Conservation (phyloP, 2,888 invertebrate genomes). For the Pharmacophagus antenor region DNA sequence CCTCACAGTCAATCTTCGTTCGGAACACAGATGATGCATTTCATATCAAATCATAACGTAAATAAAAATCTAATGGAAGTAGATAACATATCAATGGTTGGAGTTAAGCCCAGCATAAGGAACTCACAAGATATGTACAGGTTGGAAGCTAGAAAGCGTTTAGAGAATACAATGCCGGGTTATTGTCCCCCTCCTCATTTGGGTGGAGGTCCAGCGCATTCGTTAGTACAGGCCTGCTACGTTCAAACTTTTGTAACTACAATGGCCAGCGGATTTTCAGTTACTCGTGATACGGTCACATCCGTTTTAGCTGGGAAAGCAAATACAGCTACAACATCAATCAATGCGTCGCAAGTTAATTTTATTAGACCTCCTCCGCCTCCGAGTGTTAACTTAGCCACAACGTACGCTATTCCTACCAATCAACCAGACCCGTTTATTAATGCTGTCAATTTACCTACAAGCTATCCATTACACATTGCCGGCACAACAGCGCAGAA, state of each 20-base stretch:
- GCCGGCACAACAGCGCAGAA: slow-evolving; percentile 76
- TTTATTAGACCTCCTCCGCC: slow-evolving; percentile 67
- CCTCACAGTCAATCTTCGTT: slow-evolving; percentile 55
- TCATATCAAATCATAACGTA: slow-evolving; percentile 75
- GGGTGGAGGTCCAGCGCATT: slow-evolving; percentile 71
- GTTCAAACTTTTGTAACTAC: slow-evolving; percentile 71
- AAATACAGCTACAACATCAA: slow-evolving; percentile 88
- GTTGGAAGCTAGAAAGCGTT: slow-evolving; percentile 53
- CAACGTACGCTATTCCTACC: slow-evolving; percentile 71
- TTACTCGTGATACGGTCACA: slow-evolving; percentile 90
- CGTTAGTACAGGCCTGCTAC: slow-evolving; percentile 67
- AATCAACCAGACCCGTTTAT: slow-evolving; percentile 74
- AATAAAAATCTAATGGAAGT: slow-evolving; percentile 77
- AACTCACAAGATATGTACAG: slow-evolving; percentile 53
- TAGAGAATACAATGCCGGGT: slow-evolving; percentile 70
- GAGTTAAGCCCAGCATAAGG: slow-evolving; percentile 63
- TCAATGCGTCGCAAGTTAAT: slow-evolving; percentile 82
- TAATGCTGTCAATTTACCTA: slow-evolving; percentile 71
- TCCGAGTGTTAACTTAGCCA: slow-evolving; percentile 66
- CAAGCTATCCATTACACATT: slow-evolving; percentile 68
- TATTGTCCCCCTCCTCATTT: slow-evolving; percentile 75
- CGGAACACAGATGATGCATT: slow-evolving; percentile 75
- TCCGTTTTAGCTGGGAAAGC: slow-evolving; percentile 88
- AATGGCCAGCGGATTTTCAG: slow-evolving; percentile 87
- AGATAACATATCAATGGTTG: slow-evolving; percentile 77